These are phyloP conservation scores for Actinia equina DNA, from an alignment of 64 coral and sea anemone genomes.

Conservation along the genomic window DNA sequence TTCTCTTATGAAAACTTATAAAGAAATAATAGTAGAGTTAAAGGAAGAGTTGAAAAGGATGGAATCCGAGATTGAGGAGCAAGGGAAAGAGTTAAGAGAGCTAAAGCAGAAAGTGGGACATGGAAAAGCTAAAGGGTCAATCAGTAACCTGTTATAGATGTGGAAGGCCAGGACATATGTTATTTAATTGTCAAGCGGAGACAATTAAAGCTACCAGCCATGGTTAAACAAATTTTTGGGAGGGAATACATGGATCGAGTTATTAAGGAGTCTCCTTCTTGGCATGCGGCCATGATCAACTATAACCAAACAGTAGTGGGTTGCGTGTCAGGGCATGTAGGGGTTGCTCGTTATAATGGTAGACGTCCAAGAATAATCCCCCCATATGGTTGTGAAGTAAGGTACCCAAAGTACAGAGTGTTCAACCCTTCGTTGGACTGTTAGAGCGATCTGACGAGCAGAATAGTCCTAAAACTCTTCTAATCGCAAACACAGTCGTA, in stretches of 20 bases:
- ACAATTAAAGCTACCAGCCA: too few species aligned
- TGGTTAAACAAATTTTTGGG: too few species aligned
- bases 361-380: neutral
- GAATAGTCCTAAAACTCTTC: neutral
- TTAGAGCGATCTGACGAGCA: neutral
- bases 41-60: neutral
- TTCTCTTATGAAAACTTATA: neutral
- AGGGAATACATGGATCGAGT: neutral
- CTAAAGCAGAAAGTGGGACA: constrained; percentile 22
- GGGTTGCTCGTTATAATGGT: constrained; percentile 11
- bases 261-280: neutral
- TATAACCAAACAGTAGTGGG: neutral
- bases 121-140: constrained; percentile 20
- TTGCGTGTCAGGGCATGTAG: neutral
- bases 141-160: too few species aligned
- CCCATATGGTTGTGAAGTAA: neutral
- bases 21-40: neutral
- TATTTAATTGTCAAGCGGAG: too few species aligned
- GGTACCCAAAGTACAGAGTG: neutral
- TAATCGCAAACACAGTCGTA: neutral
- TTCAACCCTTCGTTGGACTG: neutral
- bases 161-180: too few species aligned
- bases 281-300: neutral
- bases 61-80: neutral
- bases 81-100: constrained; percentile 34